A percentile compares a stretch with the other conserved stretches of the same genome.
Conservation (phyloP, 37 sponge, comb jelly and placozoan genomes). For the Aplysina aerophoba region DNA sequence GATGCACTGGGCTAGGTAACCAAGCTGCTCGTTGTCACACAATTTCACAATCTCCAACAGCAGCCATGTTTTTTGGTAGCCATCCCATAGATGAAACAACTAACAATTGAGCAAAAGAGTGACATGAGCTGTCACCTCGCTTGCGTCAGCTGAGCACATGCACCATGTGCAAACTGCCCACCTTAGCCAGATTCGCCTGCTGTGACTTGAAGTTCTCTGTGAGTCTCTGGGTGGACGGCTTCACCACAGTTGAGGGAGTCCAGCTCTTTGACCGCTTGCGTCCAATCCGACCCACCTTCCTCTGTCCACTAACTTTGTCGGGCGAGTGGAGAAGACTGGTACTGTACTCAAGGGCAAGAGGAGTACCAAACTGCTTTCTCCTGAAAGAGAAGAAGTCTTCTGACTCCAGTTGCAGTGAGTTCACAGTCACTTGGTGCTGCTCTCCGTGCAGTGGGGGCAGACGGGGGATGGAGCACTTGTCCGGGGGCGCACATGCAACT, state of each 20-base stretch:
- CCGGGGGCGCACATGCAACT: background rate
- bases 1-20: conserved; percentile 76
- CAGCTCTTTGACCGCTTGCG: background rate
- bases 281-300: background rate
- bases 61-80: conserved; percentile 37
- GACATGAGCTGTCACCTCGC: background rate
- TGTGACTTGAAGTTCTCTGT: conserved; percentile 66
- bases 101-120: background rate
- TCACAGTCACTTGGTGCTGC: background rate
- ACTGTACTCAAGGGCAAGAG: conserved; percentile 36
- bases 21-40: conserved; percentile 66
- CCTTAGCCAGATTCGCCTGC: conserved; percentile 48
- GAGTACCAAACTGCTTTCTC: background rate
- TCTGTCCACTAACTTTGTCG: background rate
- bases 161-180: conserved; percentile 4
- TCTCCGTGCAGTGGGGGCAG: background rate
- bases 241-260: background rate
- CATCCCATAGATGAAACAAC: conserved; percentile 63
- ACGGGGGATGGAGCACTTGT: background rate
- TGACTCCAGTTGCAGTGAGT: background rate
- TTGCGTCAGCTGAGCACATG: background rate
- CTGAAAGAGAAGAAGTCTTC: conserved; percentile 41
- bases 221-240: conserved; percentile 4
- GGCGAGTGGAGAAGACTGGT: background rate
- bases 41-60: conserved; percentile 68